These are phyloP conservation scores for Diogma glabrata DNA, from an alignment of 2,888 invertebrate genomes.

Conservation along the genomic window DNA sequence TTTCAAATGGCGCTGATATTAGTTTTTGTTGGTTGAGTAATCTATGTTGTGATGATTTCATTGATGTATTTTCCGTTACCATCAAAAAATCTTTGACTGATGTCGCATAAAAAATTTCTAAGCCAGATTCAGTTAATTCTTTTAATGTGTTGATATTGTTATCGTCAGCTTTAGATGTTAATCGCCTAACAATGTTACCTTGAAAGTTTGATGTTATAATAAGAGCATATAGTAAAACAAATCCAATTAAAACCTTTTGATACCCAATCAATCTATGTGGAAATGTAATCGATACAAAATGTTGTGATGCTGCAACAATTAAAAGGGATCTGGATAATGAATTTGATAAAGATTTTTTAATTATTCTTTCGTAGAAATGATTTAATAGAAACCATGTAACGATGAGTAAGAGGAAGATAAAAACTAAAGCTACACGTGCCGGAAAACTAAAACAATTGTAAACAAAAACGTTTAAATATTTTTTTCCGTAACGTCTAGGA, in stretches of 20 bases:
- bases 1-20: background rate
- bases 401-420: background rate
- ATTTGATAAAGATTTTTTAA: background rate
- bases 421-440: background rate
- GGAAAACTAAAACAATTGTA: background rate
- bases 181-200: constrained; percentile 1
- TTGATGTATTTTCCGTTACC: background rate
- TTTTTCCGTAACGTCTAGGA: background rate
- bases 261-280: background rate
- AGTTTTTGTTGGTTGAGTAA: constrained; percentile 3
- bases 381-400: constrained; percentile 4
- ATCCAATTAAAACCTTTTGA: background rate
- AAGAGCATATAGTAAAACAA: background rate
- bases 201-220: background rate
- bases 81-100: background rate
- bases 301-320: background rate
- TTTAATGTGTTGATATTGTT: background rate
- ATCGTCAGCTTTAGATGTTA: background rate
- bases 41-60: background rate
- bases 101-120: background rate
- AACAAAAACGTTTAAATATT: constrained; percentile 7
- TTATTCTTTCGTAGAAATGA: background rate
- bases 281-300: constrained; percentile 4
- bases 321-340: constrained; percentile 1
- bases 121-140: background rate